These are phyloP conservation scores for Axea sp. DNA, from an alignment of 2,888 invertebrate species.

Conservation along the genomic window DNA sequence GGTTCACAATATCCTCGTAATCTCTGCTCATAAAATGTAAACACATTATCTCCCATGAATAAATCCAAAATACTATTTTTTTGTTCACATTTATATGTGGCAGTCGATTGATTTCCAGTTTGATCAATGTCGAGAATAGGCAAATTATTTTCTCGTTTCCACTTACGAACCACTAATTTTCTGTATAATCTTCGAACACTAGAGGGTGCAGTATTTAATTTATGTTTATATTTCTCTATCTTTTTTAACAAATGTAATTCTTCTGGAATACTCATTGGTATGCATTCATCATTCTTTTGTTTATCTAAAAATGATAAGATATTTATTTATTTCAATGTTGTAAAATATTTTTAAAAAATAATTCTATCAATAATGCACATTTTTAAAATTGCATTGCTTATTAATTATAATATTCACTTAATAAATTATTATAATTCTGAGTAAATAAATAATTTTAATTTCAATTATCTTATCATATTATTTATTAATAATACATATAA, in stretches of 20 bases:
- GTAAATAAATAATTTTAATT: no score
- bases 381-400: no score
- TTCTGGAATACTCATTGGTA: conserved; percentile 80
- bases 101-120: conserved; percentile 60
- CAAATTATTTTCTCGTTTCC: conserved; percentile 81
- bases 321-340: no score
- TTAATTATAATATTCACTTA: no score
- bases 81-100: conserved; percentile 53
- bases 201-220: conserved; percentile 70
- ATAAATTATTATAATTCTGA: no score
- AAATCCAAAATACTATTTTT: conserved; percentile 72
- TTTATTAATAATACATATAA: not conserved
- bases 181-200: conserved; percentile 80
- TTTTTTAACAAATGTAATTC: conserved; percentile 79
- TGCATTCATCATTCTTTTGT: conserved; percentile 61
- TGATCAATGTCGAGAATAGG: conserved; percentile 82
- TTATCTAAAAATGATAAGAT: conserved; percentile 63
- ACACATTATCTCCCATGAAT: conserved; percentile 69
- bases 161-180: conserved; percentile 82
- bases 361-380: no score
- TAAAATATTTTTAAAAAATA: no score
- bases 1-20: conserved; percentile 81
- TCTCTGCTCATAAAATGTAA: conserved; percentile 74
- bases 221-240: conserved; percentile 69
- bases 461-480: no score